Evolutionary conservation across 2,113 vertebrate genomes (phyloP), one percentile per base, ranked within the genome.

Genomic region (Conger conger): DNA sequence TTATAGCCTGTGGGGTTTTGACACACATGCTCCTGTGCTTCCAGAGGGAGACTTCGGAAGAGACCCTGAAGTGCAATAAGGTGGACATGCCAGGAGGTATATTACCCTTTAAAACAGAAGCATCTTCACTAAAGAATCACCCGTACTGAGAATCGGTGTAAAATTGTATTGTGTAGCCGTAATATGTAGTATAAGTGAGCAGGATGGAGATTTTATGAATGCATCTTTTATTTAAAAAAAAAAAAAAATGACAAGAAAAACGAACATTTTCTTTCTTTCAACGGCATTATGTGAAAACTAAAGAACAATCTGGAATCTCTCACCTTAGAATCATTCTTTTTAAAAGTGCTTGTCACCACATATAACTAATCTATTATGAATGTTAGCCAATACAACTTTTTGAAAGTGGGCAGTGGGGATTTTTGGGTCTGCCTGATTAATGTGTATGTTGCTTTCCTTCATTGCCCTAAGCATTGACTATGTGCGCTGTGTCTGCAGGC

Each of bases 11-110:
- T 23, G 4, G 18, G 57, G 23, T 63, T 23, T 27, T 63, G 2
- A 23, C 23, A 63, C 23, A 23, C 78, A 40, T 88, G 35, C 33
- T 86, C 91, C 92, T 89, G 6, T 90, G 85, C 20, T 88, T 91
- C 87, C 94, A 99, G 98, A 97, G 98, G 94, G 98, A 99, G 90
- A 96, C 96, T 77, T 93, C 97, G 90, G 98, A 99, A 83, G 98
- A 99, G 92, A 93, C 95, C 88, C 92, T 96, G 92, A 97, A 97
- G 93, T 94, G 95, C 91, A 98, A 96, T 96, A 97, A 97, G 93
- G 95, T 96, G 94, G 96, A 97, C 86, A 91, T 97, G 89, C 92
- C 96, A 92, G 94, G 95, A 95, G 97, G 96, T 97, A 42, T 89
- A 93, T 16, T 60, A 40, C 5, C 7, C 11, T 50, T 50, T 50